Conservation (phyloP, 2,888 invertebrate genomes). For the Charanyca ferruginea region DNA sequence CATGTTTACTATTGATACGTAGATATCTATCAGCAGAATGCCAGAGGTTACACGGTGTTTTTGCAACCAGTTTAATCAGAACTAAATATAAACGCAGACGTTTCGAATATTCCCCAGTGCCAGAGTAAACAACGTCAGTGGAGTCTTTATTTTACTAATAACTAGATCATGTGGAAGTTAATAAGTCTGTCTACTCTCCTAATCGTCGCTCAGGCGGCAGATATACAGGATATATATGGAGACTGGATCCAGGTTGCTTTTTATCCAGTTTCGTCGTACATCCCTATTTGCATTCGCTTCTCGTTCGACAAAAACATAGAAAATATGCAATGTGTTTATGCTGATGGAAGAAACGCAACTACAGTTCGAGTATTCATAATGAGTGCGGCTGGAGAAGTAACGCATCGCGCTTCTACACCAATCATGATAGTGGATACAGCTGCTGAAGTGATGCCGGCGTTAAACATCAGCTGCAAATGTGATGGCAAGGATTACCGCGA, state of each 20-base stretch:
- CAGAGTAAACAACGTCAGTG: background rate
- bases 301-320: background rate
- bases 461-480: slow-evolving; percentile 26
- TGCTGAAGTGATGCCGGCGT: slow-evolving; percentile 18
- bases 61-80: background rate
- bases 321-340: slow-evolving; percentile 17
- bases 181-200: slow-evolving; percentile 11
- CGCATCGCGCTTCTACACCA: fast-evolving
- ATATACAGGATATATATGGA: slow-evolving; percentile 16
- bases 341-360: slow-evolving; percentile 30
- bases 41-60: slow-evolving; percentile 6
- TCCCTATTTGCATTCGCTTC: slow-evolving; percentile 13
- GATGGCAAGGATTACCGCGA: background rate
- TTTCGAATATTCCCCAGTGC: slow-evolving; percentile 1
- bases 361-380: background rate
- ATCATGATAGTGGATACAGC: slow-evolving; percentile 9
- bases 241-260: slow-evolving; percentile 27
- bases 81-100: slow-evolving; percentile 13
- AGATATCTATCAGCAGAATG: background rate
- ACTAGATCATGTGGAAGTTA: slow-evolving; percentile 44
- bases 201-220: slow-evolving; percentile 20
- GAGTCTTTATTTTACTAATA: too few species aligned
- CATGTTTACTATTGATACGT: background rate
- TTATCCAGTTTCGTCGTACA: slow-evolving; percentile 22
- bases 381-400: fast-evolving